Evolutionary conservation across 2,888 invertebrate genomes (phyloP), one percentile per base, ranked within the genome.

Genomic region (Myopa testacea): DNA sequence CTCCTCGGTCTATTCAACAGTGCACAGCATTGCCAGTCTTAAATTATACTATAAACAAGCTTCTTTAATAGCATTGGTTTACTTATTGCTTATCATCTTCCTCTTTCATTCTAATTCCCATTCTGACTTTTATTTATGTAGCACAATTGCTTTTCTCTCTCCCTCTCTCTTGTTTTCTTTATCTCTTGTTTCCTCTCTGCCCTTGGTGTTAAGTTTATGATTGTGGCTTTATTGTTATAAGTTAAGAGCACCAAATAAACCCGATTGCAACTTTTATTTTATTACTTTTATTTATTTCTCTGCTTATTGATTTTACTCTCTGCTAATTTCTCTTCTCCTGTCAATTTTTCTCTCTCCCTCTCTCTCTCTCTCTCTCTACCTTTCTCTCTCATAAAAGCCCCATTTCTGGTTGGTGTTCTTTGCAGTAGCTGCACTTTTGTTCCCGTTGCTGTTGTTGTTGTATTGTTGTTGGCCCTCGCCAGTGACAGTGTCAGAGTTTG

Each of bases 371-470:
- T 0, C 34, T 63, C 45, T 37, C 16, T 40, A 16, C 3, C n/a
- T 37, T 37, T 40, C 55, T 70, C 50, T 50, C 40, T 45, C 40
- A 69, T 4, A 69, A 16, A 45, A 68, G n/a, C 50, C 50, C 14
- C 10, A 14, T 14, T 50, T 50, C 50, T 10, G 50, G 12, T 63
- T 65, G 52, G 19, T 65, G 52, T 74, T 74, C 75, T 68, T 68
- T 60, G 67, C 50, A 37, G 58, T 38, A 65, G 76, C 65, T 72
- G 77, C 71, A 77, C 58, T 62, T 62, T 19, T 79, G 19, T 76
- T 73, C 68, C 63, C 50, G 70, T 71, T 75, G 74, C 77, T 67
- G 55, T 69, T 76, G 26, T 50, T 70, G 3, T 52, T 65, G 34
- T 71, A 65, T 71, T 70, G 45, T 55, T 55, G 45, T 50, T 77